Conservation (phyloP, 2,888 invertebrate species). For the Eledone cirrhosa region DNA sequence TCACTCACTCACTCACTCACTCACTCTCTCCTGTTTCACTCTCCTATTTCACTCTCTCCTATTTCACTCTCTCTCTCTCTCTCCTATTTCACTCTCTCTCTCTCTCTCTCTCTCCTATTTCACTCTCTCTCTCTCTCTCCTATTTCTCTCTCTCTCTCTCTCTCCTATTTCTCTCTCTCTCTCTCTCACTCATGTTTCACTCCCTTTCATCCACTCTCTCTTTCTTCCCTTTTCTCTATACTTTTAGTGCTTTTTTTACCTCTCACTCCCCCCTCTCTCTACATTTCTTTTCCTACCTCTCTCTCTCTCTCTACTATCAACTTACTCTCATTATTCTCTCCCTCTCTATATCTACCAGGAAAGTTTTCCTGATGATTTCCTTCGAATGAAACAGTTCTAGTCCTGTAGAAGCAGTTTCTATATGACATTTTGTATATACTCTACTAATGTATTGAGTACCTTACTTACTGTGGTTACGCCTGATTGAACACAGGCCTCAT, state of each 20-base stretch:
- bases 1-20: neutral
- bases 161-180: too few relatives aligned
- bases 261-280: neutral
- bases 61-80: neutral
- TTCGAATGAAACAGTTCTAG: too few relatives aligned
- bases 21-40: neutral
- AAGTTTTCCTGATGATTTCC: too few relatives aligned
- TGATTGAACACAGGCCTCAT: too few relatives aligned
- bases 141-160: neutral
- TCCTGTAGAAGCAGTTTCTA: too few relatives aligned
- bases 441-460: too few relatives aligned
- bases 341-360: neutral
- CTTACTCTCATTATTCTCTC: neutral
- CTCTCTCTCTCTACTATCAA: neutral
- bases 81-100: neutral
- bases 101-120: neutral
- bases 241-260: neutral
- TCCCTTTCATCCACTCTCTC: too few relatives aligned
- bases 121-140: too few relatives aligned
- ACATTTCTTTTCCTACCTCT: neutral
- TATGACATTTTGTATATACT: too few relatives aligned
- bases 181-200: too few relatives aligned
- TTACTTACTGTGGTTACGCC: too few relatives aligned
- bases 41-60: neutral
- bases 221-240: neutral